phyloP scores from a whole-genome alignment of 2,888 invertebrate genomes.

The Agrotis clavis region DNA sequence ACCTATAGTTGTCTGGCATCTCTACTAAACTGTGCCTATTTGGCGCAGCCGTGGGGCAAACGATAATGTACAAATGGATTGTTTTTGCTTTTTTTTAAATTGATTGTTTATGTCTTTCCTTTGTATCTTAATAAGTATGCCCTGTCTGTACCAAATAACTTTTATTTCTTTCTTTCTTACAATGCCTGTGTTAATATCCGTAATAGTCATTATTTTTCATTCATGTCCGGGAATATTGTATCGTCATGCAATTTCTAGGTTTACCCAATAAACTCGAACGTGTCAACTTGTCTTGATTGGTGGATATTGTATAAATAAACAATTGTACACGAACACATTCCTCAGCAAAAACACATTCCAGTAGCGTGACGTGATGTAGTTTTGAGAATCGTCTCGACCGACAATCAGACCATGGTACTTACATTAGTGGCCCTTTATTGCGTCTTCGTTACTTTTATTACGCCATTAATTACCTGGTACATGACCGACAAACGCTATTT shows the following conservation, averaged over 20 bases:
- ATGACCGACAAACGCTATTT: neutral
- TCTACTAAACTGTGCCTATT: too few relatives aligned
- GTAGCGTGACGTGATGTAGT: neutral
- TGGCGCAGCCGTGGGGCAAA: too few relatives aligned
- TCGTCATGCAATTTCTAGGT: neutral
- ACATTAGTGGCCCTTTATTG: neutral
- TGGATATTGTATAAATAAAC: neutral
- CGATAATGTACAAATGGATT: too few relatives aligned
- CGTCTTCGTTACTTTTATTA: neutral
- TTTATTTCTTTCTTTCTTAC: too few relatives aligned
- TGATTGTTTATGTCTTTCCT: too few relatives aligned
- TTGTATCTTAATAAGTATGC: neutral
- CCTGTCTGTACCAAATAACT: neutral
- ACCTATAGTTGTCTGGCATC: too few relatives aligned
- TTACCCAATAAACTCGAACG: neutral
- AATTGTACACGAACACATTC: neutral
- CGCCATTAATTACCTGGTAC: neutral
- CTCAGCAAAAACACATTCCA: neutral
- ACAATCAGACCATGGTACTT: conserved; percentile 1
- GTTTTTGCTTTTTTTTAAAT: too few relatives aligned
- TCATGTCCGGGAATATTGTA: neutral
- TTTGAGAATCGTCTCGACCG: neutral
- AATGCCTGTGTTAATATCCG: too few relatives aligned
- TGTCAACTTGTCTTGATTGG: neutral
- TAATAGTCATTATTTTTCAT: neutral